phyloP scores from a whole-genome alignment of 2,113 vertebrate species.

The Hylia prasina region DNA sequence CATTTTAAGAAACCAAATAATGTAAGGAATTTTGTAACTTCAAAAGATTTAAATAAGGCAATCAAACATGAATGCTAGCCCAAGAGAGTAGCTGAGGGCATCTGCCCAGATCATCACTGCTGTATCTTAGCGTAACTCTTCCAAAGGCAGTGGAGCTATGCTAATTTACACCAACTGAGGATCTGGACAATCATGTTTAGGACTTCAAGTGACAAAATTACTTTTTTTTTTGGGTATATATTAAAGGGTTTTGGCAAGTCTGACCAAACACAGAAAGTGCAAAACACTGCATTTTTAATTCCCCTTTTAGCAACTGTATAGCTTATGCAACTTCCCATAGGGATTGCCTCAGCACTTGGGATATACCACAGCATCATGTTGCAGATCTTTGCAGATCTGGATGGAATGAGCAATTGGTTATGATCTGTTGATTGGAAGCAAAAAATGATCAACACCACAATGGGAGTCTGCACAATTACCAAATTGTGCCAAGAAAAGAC shows the following conservation, averaged over 20 bases:
- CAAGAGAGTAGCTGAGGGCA: conserved; percentile 58
- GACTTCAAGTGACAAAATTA: neutral
- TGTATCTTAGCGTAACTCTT: conserved; percentile 46
- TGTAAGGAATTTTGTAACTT: conserved; percentile 6
- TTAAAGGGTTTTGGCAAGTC: conserved; percentile 50
- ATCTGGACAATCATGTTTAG: neutral
- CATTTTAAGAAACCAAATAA: conserved; percentile 48
- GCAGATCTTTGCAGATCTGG: conserved; percentile 65
- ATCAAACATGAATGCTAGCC: conserved; percentile 66
- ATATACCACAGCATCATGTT: conserved; percentile 68
- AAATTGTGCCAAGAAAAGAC: conserved; percentile 54
- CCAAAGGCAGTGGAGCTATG: conserved; percentile 26
- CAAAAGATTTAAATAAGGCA: conserved; percentile 39
- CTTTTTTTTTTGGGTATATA: neutral
- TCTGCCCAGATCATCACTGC: conserved; percentile 45
- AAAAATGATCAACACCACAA: conserved; percentile 61
- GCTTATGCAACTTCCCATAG: conserved; percentile 52
- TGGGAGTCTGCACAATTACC: conserved; percentile 43
- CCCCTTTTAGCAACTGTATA: conserved; percentile 7
- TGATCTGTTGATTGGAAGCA: conserved; percentile 48
- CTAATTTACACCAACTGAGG: conserved; percentile 56
- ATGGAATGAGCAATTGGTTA: conserved; percentile 58
- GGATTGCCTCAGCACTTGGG: conserved; percentile 62
- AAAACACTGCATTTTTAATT: conserved; percentile 11
- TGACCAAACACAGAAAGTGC: conserved; percentile 54